Base-by-base conservation (phyloP, 2,797 vertebrate genomes). In the Mycteria americana region DNA sequence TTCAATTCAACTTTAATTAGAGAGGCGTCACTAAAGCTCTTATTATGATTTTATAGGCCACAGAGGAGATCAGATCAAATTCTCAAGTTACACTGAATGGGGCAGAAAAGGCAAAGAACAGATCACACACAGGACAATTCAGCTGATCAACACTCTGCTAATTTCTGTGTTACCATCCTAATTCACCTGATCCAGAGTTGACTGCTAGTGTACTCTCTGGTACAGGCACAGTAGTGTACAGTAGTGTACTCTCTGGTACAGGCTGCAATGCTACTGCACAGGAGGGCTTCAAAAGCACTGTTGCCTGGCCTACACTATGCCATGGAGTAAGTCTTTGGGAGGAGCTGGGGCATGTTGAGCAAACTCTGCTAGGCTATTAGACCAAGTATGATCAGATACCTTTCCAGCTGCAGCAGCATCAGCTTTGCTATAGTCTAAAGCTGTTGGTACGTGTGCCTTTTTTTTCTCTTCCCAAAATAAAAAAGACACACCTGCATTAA, bases 1-100 rank as follows among this genome's bases (percentile, higher is more conserved):
- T 94, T 93, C 77, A 96, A 94, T 92, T 95, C 64, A 67, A 35
- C 48, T 85, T 94, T 76, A 95, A 97, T 94, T 89, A 85, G 48
- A 69, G 77, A 95, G 95, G 86, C 28, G 11, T 95, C 96, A 92
- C 92, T 87, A 85, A 76, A 94, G 73, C 63, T 86, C n/a, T 90
- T 91, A 78, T 75, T 94, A 93, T 79, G 93, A 93, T 93, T 95
- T 97, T 88, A 88, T 28, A 86, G 83, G 65, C 83, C 95, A 94
- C 90, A 78, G 80, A 95, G 90, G 90, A 95, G 60, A 95, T 54
- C 85, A 84, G 88, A 86, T 90, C 62, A 81, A 90, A 78, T 88
- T 78, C 90, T 94, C 30, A 5, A 65, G 85, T 92, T 88, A 74
- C 5, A 0, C 73, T 53, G 91, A 94, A 80, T 10, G 8, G 87